phyloP scores from a whole-genome alignment of 2,797 vertebrate genomes.

The Coccyzus lansbergi region DNA sequence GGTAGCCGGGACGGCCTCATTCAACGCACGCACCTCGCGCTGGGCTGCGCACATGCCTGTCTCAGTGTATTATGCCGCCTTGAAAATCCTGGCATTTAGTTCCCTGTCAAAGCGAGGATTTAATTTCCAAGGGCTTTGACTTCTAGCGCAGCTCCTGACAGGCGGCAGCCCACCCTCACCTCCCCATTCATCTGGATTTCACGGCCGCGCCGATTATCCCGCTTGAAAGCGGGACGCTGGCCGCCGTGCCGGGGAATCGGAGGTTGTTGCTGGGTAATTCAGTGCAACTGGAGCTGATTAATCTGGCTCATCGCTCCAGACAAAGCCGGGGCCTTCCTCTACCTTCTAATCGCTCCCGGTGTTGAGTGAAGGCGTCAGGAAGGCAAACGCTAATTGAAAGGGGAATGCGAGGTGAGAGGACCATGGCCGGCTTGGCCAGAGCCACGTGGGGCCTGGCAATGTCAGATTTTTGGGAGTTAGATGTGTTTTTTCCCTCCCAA shows the following conservation, averaged over 20 bases:
- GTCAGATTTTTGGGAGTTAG: background rate
- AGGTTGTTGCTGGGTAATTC: constrained; percentile 41
- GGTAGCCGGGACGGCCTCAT: background rate
- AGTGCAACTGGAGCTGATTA: constrained; percentile 65
- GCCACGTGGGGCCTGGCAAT: background rate
- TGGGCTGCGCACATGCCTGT: constrained; percentile 28
- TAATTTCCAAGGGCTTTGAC: constrained; percentile 60
- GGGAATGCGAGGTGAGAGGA: constrained; percentile 15
- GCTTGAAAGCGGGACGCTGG: constrained; percentile 1
- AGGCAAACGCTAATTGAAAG: constrained; percentile 44
- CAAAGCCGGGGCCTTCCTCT: constrained; percentile 46
- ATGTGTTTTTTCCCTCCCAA: background rate
- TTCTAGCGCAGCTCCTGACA: constrained; percentile 46
- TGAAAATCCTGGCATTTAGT: constrained; percentile 56
- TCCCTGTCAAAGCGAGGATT: constrained; percentile 61
- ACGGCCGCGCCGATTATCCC: constrained; percentile 17
- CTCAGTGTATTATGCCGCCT: constrained; percentile 53
- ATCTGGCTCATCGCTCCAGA: constrained; percentile 51
- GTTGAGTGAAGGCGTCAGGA: constrained; percentile 60
- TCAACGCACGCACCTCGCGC: background rate
- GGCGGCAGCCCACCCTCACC: constrained; percentile 56
- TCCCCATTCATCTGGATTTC: constrained; percentile 43
- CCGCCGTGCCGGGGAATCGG: background rate
- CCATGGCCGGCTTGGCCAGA: background rate
- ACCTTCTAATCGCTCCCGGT: constrained; percentile 23